Evolutionary conservation across 2,113 vertebrate genomes (phyloP).

Genomic region (Gavia stellata): DNA sequence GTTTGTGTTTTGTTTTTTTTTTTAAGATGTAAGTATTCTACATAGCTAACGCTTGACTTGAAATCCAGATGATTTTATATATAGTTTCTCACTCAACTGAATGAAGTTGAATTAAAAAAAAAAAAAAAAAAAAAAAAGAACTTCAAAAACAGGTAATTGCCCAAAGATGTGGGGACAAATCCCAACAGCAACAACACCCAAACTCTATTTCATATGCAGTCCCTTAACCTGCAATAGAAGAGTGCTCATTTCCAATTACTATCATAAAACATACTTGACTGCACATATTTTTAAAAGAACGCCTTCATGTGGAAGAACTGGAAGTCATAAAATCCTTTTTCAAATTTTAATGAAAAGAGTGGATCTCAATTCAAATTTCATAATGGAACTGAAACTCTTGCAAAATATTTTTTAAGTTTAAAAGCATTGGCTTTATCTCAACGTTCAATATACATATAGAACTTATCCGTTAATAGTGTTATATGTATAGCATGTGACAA

Average conservation of each 20-base stretch:
- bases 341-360: neutral
- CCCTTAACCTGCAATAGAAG: neutral
- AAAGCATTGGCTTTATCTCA: neutral
- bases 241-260: neutral
- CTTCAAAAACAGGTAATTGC: neutral
- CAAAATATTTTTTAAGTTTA: neutral
- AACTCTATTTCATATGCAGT: neutral
- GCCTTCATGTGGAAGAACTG: neutral
- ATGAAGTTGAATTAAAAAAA: neutral
- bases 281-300: neutral
- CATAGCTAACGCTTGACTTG: neutral
- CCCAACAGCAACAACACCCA: fast-evolving
- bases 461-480: neutral
- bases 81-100: neutral
- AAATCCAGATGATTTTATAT: neutral
- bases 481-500: neutral
- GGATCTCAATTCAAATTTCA: neutral
- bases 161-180: neutral
- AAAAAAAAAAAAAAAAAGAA: neutral
- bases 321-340: neutral
- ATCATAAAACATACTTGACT: neutral
- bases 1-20: neutral
- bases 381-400: neutral
- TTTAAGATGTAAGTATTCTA: neutral
- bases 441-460: neutral